These are phyloP conservation scores for Drosophila picticornis DNA, from an alignment of 2,888 invertebrate species.

Conservation along the genomic window DNA sequence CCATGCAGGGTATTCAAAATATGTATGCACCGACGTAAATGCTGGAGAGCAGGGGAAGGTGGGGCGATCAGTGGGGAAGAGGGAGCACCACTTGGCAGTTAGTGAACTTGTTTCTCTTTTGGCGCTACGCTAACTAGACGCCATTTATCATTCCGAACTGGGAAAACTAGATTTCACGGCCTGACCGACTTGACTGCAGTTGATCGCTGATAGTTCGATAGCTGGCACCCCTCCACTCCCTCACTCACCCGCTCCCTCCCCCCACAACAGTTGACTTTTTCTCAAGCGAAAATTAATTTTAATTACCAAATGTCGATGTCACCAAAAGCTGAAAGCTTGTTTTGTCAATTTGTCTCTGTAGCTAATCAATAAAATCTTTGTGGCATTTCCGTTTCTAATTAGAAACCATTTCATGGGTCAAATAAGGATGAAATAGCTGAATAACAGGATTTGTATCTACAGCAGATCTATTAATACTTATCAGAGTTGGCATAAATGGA, in stretches of 20 bases:
- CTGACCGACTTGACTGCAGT: constrained; percentile 51
- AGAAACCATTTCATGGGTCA: not conserved
- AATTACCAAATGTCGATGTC: constrained; percentile 67
- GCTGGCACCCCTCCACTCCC: not conserved
- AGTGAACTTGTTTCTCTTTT: constrained; percentile 77
- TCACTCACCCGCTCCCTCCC: not conserved
- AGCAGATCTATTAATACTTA: not conserved
- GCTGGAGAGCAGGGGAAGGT: not conserved
- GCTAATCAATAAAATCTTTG: constrained; percentile 58
- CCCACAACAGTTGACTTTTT: constrained; percentile 2
- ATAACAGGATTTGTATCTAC: not conserved
- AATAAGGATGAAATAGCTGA: not conserved
- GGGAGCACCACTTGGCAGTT: constrained; percentile 15
- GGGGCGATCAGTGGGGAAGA: constrained; percentile 1
- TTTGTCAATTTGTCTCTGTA: constrained; percentile 26
- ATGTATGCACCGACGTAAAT: constrained; percentile 1
- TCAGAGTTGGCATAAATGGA: not conserved
- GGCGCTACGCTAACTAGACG: constrained; percentile 73
- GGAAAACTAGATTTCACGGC: constrained; percentile 70
- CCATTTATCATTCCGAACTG: constrained; percentile 76
- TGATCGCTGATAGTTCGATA: constrained; percentile 18
- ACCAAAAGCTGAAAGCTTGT: constrained; percentile 48
- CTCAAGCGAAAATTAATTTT: constrained; percentile 70
- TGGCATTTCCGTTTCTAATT: constrained; percentile 49
- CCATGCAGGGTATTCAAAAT: not conserved